Evolutionary conservation across 2,797 vertebrate species (phyloP), one percentile per base, ranked within the genome.

Genomic region (Brotula barbata): DNA sequence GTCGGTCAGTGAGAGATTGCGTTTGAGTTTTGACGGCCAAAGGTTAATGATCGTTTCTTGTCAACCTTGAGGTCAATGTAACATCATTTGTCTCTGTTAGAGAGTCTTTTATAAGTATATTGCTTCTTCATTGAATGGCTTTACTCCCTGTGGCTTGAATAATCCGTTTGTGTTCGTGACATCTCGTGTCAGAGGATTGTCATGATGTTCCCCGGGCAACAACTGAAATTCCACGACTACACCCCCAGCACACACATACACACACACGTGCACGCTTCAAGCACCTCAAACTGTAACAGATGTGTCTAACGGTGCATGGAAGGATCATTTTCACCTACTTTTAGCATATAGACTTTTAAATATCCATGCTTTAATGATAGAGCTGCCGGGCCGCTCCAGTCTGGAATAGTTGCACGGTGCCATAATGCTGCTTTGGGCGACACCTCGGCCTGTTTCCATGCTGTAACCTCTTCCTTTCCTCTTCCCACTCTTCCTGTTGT

Each of bases 401-500:
- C 71, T 79, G 81, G 71, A 75, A 75, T 57, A 70, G 50, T 33
- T 40, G 9, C 23, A 58, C 7, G 1, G 33, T 36, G 25, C 43
- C 48, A 61, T 45, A 63, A 60, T 48, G 34, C 19, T 13, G 25
- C 68, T 59, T 47, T 16, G 44, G 60, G 75, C 52, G 9, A 77
- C 77, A 72, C 58, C 58, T 84, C 71, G 7, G 58, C 55, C 68
- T 58, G 49, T 82, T 86, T 83, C 83, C 81, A 84, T 80, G 70
- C 76, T 64, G 60, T 77, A 76, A 86, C 55, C 55, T 77, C 64
- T 74, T 75, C 74, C 60, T 62, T 53, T 71, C 58, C 70, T 77
- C 67, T 71, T 64, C 73, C 69, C 64, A 78, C 77, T 76, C 70
- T 82, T 73, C 72, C 76, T 75, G 74, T 75, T 83, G 71, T 77